Evolutionary conservation across 37 sponge, comb jelly and placozoan genomes (phyloP).

Genomic region (Oscarella lobularis): DNA sequence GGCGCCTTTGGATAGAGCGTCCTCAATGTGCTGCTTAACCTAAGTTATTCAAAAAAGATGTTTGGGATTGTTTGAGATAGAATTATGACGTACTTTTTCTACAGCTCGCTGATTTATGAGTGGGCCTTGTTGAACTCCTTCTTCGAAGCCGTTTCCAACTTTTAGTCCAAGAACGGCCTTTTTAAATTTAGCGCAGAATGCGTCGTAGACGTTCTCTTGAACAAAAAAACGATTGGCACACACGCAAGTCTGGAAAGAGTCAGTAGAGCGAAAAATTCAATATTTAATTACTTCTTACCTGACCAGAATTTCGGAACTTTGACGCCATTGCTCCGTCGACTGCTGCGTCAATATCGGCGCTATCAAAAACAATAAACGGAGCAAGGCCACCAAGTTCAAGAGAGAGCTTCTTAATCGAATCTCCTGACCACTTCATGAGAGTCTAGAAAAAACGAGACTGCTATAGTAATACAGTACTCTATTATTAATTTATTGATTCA

Average conservation of each 20-base stretch:
- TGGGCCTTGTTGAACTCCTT: slow-evolving; percentile 65
- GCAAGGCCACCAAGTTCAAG: slow-evolving; percentile 96
- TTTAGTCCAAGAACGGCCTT: slow-evolving; percentile 37
- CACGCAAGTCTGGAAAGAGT: slow-evolving; percentile 27
- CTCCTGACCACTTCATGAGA: slow-evolving; percentile 53
- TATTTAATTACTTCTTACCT: too few relatives aligned
- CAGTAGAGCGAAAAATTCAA: too few relatives aligned
- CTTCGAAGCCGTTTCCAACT: slow-evolving; percentile 55
- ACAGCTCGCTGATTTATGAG: slow-evolving; percentile 65
- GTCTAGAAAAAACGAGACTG: slow-evolving; percentile 21
- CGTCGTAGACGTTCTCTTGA: slow-evolving; percentile 52
- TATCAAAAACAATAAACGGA: slow-evolving; percentile 87
- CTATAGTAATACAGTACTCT: slow-evolving; percentile 21
- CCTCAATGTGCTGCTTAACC: slow-evolving; percentile 50
- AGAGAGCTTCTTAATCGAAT: slow-evolving; percentile 61
- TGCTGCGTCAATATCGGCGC: slow-evolving; percentile 71
- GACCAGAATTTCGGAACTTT: slow-evolving; percentile 88
- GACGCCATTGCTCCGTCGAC: slow-evolving; percentile 46
- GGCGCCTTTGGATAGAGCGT: slow-evolving; percentile 52
- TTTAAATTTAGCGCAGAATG: slow-evolving; percentile 45
- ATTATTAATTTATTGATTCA: too few relatives aligned
- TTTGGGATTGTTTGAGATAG: too few relatives aligned
- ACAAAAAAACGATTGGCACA: slow-evolving; percentile 60
- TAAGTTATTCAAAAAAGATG: too few relatives aligned
- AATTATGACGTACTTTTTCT: slow-evolving; percentile 73